phyloP scores from a whole-genome alignment of 53 echinoderm and acorn worm species.

The Henricia sp. region DNA sequence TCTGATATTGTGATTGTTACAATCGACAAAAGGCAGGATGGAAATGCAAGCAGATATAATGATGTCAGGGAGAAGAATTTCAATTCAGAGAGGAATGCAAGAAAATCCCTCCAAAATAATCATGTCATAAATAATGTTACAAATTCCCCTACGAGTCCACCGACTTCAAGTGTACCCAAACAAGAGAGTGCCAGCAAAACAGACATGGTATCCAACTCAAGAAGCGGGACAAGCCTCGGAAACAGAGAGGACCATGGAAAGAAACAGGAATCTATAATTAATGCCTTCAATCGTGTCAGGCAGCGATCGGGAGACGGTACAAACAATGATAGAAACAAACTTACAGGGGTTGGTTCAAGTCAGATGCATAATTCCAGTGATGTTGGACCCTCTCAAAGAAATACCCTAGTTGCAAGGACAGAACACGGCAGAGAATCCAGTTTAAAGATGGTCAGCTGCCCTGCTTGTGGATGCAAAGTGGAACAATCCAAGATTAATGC shows the following conservation, averaged over 20 bases:
- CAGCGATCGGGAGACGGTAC: conserved; percentile 6
- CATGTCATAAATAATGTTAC: background rate
- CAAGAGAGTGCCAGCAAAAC: background rate
- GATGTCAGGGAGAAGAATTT: background rate
- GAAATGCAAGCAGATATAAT: too few species aligned
- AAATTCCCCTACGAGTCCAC: background rate
- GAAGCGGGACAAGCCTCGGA: background rate
- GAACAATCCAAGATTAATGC: conserved; percentile 36
- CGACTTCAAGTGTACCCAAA: conserved; percentile 9
- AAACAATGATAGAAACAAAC: background rate
- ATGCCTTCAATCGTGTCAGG: conserved; percentile 32
- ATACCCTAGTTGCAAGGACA: background rate
- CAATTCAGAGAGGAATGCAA: background rate
- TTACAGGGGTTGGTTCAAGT: background rate
- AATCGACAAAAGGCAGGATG: background rate
- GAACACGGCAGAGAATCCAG: background rate
- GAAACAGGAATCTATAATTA: conserved; percentile 46
- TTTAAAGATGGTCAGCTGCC: conserved; percentile 5
- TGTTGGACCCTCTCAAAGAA: background rate
- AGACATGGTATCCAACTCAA: background rate
- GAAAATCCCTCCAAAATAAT: background rate
- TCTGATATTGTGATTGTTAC: conserved; percentile 44
- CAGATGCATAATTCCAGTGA: too few species aligned
- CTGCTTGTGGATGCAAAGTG: conserved; percentile 10
- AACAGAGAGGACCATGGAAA: background rate